Evolutionary conservation across 1,140 invertebrate species (phyloP).

Genomic region (Luehdorfia chinensis): DNA sequence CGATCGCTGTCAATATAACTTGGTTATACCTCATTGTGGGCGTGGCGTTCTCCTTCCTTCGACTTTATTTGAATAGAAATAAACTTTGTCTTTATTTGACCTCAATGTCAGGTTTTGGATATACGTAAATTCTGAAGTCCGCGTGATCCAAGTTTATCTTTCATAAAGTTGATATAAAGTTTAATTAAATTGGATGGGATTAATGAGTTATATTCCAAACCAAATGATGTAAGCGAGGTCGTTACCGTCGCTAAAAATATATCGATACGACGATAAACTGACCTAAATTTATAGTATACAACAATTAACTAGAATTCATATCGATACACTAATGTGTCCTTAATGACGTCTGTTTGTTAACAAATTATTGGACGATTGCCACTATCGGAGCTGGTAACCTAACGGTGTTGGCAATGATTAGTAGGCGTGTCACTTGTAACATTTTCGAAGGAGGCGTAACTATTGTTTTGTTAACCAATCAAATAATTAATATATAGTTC

Average conservation of each 20-base stretch:
- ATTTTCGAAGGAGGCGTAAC: slow-evolving; percentile 7
- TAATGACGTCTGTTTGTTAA: slow-evolving; percentile 12
- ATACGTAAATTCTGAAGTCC: too few species aligned
- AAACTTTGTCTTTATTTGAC: too few species aligned
- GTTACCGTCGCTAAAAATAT: slow-evolving; percentile 1
- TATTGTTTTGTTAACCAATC: slow-evolving; percentile 8
- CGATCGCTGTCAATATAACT: too few species aligned
- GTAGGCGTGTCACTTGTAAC: slow-evolving; percentile 10
- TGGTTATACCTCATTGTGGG: too few species aligned
- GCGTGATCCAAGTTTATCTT: too few species aligned
- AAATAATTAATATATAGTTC: too few species aligned
- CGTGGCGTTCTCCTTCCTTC: too few species aligned
- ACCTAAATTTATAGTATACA: slow-evolving; percentile 11
- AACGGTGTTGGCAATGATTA: slow-evolving; percentile 6
- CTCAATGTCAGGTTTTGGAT: too few species aligned
- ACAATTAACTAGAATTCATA: slow-evolving; percentile 10
- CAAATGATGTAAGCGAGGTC: slow-evolving; percentile 2
- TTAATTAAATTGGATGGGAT: too few species aligned
- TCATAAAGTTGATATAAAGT: too few species aligned
- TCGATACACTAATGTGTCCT: slow-evolving; percentile 12
- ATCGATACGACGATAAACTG: background rate
- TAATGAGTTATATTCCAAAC: too few species aligned
- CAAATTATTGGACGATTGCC: slow-evolving; percentile 12
- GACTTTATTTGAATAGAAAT: too few species aligned
- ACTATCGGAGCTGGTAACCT: slow-evolving; percentile 6